Evolutionary conservation across 2,888 invertebrate genomes (phyloP), one percentile per base, ranked within the genome.

Genomic region (Oxystoma pomonae): DNA sequence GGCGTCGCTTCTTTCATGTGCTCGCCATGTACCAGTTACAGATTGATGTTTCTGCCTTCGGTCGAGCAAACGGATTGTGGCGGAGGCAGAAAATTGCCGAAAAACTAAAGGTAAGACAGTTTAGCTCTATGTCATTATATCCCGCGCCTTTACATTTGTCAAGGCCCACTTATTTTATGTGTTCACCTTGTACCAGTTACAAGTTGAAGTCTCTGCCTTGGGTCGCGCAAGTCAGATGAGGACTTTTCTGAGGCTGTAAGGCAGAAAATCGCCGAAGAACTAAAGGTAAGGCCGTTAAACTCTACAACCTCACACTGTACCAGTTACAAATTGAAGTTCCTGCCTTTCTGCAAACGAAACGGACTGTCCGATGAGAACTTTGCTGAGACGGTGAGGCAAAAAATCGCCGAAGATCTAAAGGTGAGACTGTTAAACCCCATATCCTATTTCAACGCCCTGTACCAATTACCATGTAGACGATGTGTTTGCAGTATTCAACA

Each of bases 121-220:
- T n/a, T n/a, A n/a, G n/a, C n/a, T n/a, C n/a, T n/a, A n/a, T n/a
- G n/a, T n/a, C n/a, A n/a, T n/a, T n/a, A n/a, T n/a, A n/a, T n/a
- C n/a, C n/a, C n/a, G n/a, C n/a, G n/a, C n/a, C n/a, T n/a, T n/a
- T n/a, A n/a, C n/a, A n/a, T n/a, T n/a, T n/a, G n/a, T n/a, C n/a
- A n/a, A n/a, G n/a, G n/a, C n/a, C n/a, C n/a, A n/a, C n/a, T n/a
- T 90, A 87, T 85, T 88, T 87, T 80, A 83, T 91, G 74, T 87
- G 87, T 80, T 83, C 87, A 12, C 91, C 91, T 1, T 83, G 83
- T 71, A 90, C 90, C 0, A 81, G 85, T 70, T 90, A 84, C 80
- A 84, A 82, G 55, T 73, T 91, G 61, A 83, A 81, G 74, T 85
- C 84, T 77, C 80, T 86, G 76, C 82, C 84, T 0, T 70, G 82